phyloP scores from a whole-genome alignment of 2,888 invertebrate species.

The Amphipyra berbera region DNA sequence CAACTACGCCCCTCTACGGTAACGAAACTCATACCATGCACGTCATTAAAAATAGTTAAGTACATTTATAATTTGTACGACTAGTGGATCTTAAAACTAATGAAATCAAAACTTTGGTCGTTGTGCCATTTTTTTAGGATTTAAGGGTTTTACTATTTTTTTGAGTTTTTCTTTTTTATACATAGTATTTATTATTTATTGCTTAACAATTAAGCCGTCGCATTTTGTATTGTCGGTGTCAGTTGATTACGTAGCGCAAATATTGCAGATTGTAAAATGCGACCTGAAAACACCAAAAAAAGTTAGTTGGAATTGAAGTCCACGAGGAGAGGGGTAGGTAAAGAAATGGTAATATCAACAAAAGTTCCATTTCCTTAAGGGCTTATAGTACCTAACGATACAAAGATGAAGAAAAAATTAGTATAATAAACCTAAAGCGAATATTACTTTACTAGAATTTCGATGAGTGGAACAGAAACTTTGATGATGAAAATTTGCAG shows the following conservation, averaged over 20 bases:
- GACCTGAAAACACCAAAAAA: constrained; percentile 65
- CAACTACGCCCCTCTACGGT: constrained; percentile 43
- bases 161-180: constrained; percentile 69
- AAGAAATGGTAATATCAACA: too few relatives aligned
- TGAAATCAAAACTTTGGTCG: constrained; percentile 86
- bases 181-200: constrained; percentile 46
- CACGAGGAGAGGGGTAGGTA: too few relatives aligned
- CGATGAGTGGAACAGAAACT: too few relatives aligned
- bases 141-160: constrained; percentile 85
- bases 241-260: constrained; percentile 74
- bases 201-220: constrained; percentile 70
- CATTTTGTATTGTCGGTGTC: constrained; percentile 86
- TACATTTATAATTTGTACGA: constrained; percentile 68
- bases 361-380: too few relatives aligned
- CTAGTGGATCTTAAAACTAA: constrained; percentile 81
- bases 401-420: too few relatives aligned
- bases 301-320: not conserved
- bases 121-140: constrained; percentile 89
- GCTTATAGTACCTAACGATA: too few relatives aligned
- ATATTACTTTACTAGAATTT: too few relatives aligned
- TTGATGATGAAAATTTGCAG: too few relatives aligned
- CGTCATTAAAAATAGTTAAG: constrained; percentile 47
- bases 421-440: too few relatives aligned
- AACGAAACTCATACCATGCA: constrained; percentile 50
- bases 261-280: constrained; percentile 55